Evolutionary conservation across 2,113 vertebrate species (phyloP), one percentile per base, ranked within the genome.

Genomic region (Hippocampus mohnikei): DNA sequence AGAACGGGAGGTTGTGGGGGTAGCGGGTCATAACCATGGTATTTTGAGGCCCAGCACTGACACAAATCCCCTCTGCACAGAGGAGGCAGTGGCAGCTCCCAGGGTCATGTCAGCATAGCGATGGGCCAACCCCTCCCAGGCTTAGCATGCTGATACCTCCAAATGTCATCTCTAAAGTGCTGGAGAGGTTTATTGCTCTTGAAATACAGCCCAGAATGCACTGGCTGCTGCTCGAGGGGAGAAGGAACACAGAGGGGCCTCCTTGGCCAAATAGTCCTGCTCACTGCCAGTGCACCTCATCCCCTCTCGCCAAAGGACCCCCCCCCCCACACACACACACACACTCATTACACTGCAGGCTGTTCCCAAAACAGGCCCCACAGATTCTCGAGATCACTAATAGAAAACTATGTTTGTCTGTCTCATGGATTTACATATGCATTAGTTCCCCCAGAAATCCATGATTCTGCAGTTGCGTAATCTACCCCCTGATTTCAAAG

Each of bases 151-250:
- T 88, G 88, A 91, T 91, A 86, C 90, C 85, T 89, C 87, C 81
- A 91, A 92, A 91, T 92, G 90, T 92, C 90, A 91, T 83, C 82
- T 84, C 81, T 85, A 77, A 90, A 89, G 91, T 82, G 88, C 85
- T 84, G 84, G 85, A 83, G 83, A 92, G 87, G 90, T 92, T 89
- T 91, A 91, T 91, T 93, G 89, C 89, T 90, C 84, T 89, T 91
- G 90, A 92, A 91, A 81, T 72, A n/a, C 68, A 78, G 88, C 88
- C 91, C 88, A 89, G 91, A 88, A 88, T 61, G 84, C 83, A 86
- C 88, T 86, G 78, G 83, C 89, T 89, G 67, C 79, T 85, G 75
- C 84, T 85, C 76, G 72, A 6, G 82, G 85, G 75, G 72, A 82
- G 74, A 91, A 82, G 70, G 84, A 80, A 73, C 77, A 82, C 78